phyloP scores from a whole-genome alignment of 2,888 invertebrate genomes.

The Cerceris ruficornis region DNA sequence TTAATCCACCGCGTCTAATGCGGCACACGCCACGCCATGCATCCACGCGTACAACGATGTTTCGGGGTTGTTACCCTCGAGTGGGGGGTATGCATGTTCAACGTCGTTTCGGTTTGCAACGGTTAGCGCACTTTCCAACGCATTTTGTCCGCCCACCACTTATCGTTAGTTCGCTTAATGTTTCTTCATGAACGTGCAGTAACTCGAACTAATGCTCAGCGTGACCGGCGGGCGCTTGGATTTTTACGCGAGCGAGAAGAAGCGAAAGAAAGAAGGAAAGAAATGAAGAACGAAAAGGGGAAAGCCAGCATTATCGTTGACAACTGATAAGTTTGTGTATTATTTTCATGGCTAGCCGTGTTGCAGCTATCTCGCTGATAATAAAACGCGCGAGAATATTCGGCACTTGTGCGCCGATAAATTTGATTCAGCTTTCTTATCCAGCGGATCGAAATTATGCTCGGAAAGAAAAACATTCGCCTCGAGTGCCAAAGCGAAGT shows the following conservation, averaged over 20 bases:
- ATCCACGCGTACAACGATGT: conserved; percentile 51
- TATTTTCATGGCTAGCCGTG: too few relatives aligned
- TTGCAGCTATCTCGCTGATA: too few relatives aligned
- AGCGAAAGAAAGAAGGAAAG: too few relatives aligned
- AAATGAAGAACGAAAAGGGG: too few relatives aligned
- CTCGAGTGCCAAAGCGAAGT: too few relatives aligned
- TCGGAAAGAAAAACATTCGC: too few relatives aligned
- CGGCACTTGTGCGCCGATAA: not conserved
- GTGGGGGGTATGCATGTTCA: conserved; percentile 7
- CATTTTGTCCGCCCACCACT: conserved; percentile 25
- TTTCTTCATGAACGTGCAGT: conserved; percentile 7
- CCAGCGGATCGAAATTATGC: too few relatives aligned
- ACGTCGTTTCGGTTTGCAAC: conserved; percentile 3
- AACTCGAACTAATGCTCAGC: too few relatives aligned
- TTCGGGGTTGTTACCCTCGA: conserved; percentile 56
- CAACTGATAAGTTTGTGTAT: too few relatives aligned
- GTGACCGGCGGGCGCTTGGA: not conserved
- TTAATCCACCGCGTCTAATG: conserved; percentile 55
- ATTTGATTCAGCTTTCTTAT: not conserved
- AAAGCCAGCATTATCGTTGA: too few relatives aligned
- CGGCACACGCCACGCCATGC: conserved; percentile 24
- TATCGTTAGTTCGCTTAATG: conserved; percentile 31
- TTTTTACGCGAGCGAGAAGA: conserved; percentile 16
- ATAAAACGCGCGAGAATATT: too few relatives aligned
- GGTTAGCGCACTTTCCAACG: conserved; percentile 21